These are phyloP conservation scores for Hyaena hyaena DNA, from an alignment of 2,113 vertebrate genomes.

Conservation along the genomic window DNA sequence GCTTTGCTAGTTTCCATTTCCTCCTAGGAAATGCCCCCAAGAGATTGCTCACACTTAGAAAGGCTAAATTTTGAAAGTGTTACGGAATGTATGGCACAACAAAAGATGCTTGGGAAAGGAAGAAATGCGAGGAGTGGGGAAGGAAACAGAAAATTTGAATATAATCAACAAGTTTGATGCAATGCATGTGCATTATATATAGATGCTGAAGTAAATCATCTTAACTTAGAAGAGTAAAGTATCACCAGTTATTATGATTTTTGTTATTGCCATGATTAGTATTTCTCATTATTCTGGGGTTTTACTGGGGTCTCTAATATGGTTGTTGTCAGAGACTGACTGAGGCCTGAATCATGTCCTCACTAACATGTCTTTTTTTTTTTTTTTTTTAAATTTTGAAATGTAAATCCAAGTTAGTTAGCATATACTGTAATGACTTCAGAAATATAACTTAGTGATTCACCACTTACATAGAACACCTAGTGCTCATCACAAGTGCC, in stretches of 20 bases:
- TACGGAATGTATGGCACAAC: not conserved
- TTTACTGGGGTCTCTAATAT: not conserved
- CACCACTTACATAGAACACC: too few relatives aligned
- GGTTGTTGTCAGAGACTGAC: not conserved
- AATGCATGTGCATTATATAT: not conserved
- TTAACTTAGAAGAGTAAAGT: not conserved
- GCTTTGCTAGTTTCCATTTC: not conserved
- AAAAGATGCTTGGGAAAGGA: not conserved
- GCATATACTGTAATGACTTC: too few relatives aligned
- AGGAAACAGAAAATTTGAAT: not conserved
- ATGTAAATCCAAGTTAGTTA: too few relatives aligned
- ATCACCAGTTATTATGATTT: not conserved
- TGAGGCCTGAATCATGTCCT: not conserved
- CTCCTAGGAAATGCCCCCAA: not conserved
- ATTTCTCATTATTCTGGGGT: not conserved
- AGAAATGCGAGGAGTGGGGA: not conserved
- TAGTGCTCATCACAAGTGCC: too few relatives aligned
- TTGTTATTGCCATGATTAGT: not conserved
- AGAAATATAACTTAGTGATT: too few relatives aligned
- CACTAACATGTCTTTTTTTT: not conserved
- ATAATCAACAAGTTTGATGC: not conserved
- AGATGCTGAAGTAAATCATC: not conserved
- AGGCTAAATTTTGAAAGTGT: not conserved
- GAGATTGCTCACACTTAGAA: not conserved
- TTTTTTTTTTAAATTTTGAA: too few relatives aligned